Base-by-base conservation (phyloP, 2,113 vertebrate species). In the Malurus melanocephalus region DNA sequence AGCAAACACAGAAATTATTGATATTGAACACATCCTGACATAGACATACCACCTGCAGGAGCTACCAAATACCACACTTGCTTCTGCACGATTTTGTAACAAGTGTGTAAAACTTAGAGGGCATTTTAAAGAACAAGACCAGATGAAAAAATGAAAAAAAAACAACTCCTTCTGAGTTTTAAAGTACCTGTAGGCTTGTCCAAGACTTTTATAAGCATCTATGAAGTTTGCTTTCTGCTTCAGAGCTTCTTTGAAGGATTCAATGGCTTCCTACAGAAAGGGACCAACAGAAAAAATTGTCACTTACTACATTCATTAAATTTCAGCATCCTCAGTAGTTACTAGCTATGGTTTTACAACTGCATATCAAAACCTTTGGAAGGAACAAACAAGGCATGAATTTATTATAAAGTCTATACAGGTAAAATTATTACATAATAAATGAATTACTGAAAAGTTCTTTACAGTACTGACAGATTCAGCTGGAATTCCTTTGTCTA, bases 161-260 rank as follows among this genome's bases (percentile, higher is more conserved):
- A 56, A 78, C n/a, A 93, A 42, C 7, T n/a, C 14, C 16, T 87
- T 82, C 38, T 81, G 38, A 85, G 72, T 46, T 22, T n/a, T 38
- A 38, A 72, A 85, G 91, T 94, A 99, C 99, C 99, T 98, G 95
- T 99, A 99, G 27, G 99, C 99, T 96, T 99, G 99, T 21, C 99
- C 99, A 9, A 99, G 97, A 93, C 99, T 99, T 97, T 99, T 99
- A 94, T 99, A 99, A 0, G 99, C 99, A 94, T 99, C 99, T 91
- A 99, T 99, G 64, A 99, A 99, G 89, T 99, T 99, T 45, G 98
- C 97, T 96, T 99, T 99, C 87, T 99, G 97, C 89, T 98, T 99
- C 89, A 99, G 92, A 20, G 99, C 98, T 95, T 99, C 99, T 97
- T 99, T 99, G 95, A 99, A 99, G 3, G 98, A 98, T 88, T 99